A percentile compares a stretch with the other conserved stretches of the same genome.
Evolutionary conservation across 2,113 vertebrate genomes (phyloP).

Genomic region (Grammomys surdaster): DNA sequence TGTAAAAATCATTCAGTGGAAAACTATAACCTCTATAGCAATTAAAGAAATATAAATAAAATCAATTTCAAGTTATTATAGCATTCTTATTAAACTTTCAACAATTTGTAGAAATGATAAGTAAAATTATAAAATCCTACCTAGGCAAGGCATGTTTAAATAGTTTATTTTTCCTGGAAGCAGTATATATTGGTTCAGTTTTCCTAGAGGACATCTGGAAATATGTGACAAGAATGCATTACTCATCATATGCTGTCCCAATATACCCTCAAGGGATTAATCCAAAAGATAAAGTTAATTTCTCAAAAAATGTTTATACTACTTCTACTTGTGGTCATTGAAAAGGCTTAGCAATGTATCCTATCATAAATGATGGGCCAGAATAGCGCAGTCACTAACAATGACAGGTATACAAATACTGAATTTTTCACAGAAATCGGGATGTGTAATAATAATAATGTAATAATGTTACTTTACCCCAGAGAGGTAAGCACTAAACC

Average conservation of each 20-base stretch:
- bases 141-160: conserved; percentile 36
- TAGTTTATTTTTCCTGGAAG: not conserved
- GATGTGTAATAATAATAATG: not conserved
- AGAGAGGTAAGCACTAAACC: conserved; percentile 46
- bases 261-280: conserved; percentile 30
- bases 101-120: conserved; percentile 53
- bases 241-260: conserved; percentile 12
- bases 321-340: conserved; percentile 16
- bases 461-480: not conserved
- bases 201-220: conserved; percentile 47
- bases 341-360: conserved; percentile 41
- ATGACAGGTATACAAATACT: conserved; percentile 9
- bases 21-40: conserved; percentile 35
- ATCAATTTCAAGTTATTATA: conserved; percentile 37
- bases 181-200: conserved; percentile 39
- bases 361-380: conserved; percentile 17
- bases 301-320: conserved; percentile 28
- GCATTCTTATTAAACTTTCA: conserved; percentile 53
- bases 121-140: conserved; percentile 46
- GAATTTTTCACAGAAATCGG: not conserved
- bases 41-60: conserved; percentile 55
- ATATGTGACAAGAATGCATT: conserved; percentile 51
- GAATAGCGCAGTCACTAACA: conserved; percentile 18
- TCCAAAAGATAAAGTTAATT: conserved; percentile 55
- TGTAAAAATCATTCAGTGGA: conserved; percentile 58